phyloP scores from a whole-genome alignment of 2,797 vertebrate species.

The Sus cebifrons region DNA sequence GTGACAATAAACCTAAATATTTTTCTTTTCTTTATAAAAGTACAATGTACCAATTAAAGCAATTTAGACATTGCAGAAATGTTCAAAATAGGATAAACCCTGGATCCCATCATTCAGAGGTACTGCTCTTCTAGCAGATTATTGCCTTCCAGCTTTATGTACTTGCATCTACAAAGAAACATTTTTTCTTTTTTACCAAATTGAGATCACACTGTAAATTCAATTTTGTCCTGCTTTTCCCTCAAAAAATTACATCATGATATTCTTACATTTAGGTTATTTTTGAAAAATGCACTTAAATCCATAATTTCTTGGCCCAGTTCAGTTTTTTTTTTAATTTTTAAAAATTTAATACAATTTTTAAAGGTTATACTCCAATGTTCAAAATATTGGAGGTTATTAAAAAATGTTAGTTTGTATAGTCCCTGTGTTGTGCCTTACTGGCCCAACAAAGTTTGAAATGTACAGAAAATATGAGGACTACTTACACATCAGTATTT shows the following conservation, averaged over 20 bases:
- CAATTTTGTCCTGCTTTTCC: background rate
- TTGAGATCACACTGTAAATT: conserved; percentile 22
- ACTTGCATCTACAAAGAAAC: background rate
- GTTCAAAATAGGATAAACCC: conserved; percentile 6
- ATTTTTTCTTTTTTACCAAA: conserved; percentile 44
- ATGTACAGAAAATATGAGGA: conserved; percentile 39
- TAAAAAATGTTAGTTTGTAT: too few relatives aligned
- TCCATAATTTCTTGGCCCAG: background rate
- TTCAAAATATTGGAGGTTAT: too few relatives aligned
- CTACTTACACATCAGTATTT: background rate
- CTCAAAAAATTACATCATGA: background rate
- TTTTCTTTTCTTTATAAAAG: conserved; percentile 32
- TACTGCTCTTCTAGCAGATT: background rate
- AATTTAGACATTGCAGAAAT: conserved; percentile 40
- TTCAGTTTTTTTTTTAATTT: background rate
- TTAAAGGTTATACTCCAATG: too few relatives aligned
- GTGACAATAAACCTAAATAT: background rate
- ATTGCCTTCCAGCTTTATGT: background rate
- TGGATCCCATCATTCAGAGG: background rate
- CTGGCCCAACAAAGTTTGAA: conserved; percentile 11
- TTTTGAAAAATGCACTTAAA: conserved; percentile 18
- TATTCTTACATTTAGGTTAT: background rate
- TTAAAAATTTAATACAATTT: too few relatives aligned
- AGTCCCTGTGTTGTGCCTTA: too few relatives aligned
- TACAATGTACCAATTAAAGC: background rate